Conservation (phyloP, 2,113 vertebrate genomes). For the Notothenia rossii region DNA sequence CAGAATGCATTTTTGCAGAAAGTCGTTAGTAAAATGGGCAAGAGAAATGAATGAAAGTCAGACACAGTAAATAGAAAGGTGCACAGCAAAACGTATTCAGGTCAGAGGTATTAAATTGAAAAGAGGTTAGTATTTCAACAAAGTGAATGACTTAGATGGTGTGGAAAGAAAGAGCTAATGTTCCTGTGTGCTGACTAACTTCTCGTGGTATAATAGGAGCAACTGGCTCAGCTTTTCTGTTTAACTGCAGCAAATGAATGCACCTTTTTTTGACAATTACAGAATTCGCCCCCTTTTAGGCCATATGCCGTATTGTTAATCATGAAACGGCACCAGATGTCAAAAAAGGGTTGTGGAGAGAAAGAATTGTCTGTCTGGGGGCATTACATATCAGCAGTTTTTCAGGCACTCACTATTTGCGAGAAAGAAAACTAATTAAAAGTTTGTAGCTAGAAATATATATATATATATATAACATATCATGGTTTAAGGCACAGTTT, state of each 20-base stretch:
- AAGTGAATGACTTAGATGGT: constrained; percentile 32
- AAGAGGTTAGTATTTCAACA: constrained; percentile 45
- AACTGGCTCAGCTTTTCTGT: constrained; percentile 20
- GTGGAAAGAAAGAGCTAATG: constrained; percentile 29
- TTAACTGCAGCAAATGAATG: constrained; percentile 35
- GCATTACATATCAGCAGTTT: constrained; percentile 67
- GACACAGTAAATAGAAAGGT: constrained; percentile 42
- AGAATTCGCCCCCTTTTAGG: constrained; percentile 56
- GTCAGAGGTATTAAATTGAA: constrained; percentile 40
- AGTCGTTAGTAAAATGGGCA: constrained; percentile 88
- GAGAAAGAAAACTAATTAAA: constrained; percentile 74
- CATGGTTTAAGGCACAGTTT: constrained; percentile 21
- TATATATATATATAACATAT: background rate
- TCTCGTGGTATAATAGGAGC: constrained; percentile 4
- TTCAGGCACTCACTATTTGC: constrained; percentile 50
- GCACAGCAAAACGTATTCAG: constrained; percentile 38
- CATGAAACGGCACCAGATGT: constrained; percentile 68
- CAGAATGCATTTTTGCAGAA: constrained; percentile 34
- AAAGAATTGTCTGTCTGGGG: constrained; percentile 56
- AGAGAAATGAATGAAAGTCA: constrained; percentile 64
- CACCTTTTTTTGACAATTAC: constrained; percentile 1
- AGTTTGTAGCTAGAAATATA: constrained; percentile 42
- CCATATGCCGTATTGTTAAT: constrained; percentile 63
- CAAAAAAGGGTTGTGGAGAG: constrained; percentile 57
- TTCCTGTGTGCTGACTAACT: constrained; percentile 15